Evolutionary conservation across 2,888 invertebrate genomes (phyloP).

Genomic region (Brachyopa scutellaris): DNA sequence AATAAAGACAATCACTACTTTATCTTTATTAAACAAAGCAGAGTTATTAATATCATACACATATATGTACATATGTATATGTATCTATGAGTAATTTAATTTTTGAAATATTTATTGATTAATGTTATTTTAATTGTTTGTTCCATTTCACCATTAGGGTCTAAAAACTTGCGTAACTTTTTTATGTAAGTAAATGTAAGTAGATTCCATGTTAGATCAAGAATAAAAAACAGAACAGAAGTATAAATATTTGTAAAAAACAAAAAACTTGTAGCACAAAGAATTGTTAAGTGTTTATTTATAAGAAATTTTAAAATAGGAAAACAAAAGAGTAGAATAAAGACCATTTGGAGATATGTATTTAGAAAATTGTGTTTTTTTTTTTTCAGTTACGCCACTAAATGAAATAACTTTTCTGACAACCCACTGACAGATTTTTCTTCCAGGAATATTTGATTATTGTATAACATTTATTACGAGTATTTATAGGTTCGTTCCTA

Average conservation of each 20-base stretch:
- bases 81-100: conserved; percentile 16
- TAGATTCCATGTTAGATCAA: conserved; percentile 20
- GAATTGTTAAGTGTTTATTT: conserved; percentile 68
- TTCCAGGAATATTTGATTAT: too few species aligned
- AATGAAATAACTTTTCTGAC: too few species aligned
- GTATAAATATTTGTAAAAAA: conserved; percentile 1
- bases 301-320: conserved; percentile 48
- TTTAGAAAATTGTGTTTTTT: conserved; percentile 27
- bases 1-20: conserved; percentile 69
- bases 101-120: conserved; percentile 35
- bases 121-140: conserved; percentile 45
- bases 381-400: too few species aligned
- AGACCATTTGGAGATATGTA: conserved; percentile 67
- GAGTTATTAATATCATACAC: conserved; percentile 4
- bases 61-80: too few species aligned
- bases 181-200: conserved; percentile 54
- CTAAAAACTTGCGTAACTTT: conserved; percentile 52
- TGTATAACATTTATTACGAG: too few species aligned
- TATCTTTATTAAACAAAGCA: conserved; percentile 46
- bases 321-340: conserved; percentile 58
- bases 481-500: too few species aligned
- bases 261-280: conserved; percentile 45
- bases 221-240: not conserved
- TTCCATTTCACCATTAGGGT: conserved; percentile 45
- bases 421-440: too few species aligned